Evolutionary conservation across 2,113 vertebrate species (phyloP).

Genomic region (Prunella fulvescens): DNA sequence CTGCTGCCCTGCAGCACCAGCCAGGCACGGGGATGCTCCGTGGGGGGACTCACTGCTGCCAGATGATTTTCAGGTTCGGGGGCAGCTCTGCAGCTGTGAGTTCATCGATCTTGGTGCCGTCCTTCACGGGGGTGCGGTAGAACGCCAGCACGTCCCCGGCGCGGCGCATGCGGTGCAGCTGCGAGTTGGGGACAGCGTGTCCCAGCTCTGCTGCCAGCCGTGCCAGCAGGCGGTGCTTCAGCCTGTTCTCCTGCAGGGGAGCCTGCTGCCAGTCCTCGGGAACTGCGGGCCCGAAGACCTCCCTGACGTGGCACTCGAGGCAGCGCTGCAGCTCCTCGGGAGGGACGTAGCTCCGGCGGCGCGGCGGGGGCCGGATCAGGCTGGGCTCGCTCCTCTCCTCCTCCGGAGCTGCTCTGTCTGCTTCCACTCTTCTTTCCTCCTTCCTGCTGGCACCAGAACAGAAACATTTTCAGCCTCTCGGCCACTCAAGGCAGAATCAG

Average conservation of each 20-base stretch:
- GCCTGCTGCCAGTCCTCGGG: neutral
- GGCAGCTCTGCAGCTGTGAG: neutral
- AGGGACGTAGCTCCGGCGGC: neutral
- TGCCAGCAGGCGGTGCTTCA: neutral
- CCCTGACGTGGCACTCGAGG: neutral
- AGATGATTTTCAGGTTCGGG: neutral
- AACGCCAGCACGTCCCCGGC: neutral
- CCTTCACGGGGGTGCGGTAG: neutral
- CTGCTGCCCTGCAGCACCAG: neutral
- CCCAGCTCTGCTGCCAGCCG: neutral
- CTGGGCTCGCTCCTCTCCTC: neutral
- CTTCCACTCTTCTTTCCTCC: neutral
- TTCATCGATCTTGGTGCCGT: neutral
- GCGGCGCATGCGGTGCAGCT: neutral
- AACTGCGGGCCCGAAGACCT: neutral
- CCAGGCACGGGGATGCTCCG: rapidly evolving
- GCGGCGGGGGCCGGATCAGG: no score
- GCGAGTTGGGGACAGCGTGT: neutral
- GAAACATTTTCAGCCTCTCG: neutral
- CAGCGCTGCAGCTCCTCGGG: neutral
- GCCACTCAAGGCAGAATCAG: neutral
- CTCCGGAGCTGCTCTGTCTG: neutral
- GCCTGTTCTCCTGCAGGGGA: neutral
- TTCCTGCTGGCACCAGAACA: neutral
- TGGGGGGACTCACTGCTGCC: neutral